Base-by-base conservation (phyloP, 2,888 invertebrate species). In the Lochmaea crataegi region DNA sequence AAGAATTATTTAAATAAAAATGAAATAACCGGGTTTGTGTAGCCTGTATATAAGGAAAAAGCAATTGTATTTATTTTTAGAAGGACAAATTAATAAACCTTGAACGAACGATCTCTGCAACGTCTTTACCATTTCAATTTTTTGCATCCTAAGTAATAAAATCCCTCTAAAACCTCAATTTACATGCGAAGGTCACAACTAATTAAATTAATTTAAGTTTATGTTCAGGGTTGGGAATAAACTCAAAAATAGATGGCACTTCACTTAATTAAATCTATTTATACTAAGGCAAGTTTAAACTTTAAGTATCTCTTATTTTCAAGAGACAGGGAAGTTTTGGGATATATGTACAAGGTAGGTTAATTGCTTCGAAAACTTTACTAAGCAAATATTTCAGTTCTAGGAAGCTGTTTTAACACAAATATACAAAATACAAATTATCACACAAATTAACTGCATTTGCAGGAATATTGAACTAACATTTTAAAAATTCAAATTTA, bases 191-290 rank as follows among this genome's bases (percentile, higher is more conserved):
- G 45, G 45, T 14, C 14, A 45, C 11, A 45, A 14, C 45, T 45
- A 45, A 45, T 45, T 14, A 2, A 45, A 45, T 45, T 45, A 45
- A 45, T 45, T 42, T 14, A 45, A 45, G 45, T 45, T 14, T 45
- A 45, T 45, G 1, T 14, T 45, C 45, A 14, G 14, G 14, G 45
- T 14, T 14, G 14, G 12, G 45, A 11, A 14, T 45, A 45, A 45
- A 45, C 45, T 45, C 45, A 45, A 45, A 45, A 45, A 45, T 45
- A 45, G 45, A 45, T 45, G 45, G 45, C 45, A 45, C 45, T 45
- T 45, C 14, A 11, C 45, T 45, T 45, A 45, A 45, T 45, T 45
- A 11, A 45, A 14, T 45, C 45, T 4, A 45, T 45, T 45, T 45
- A 45, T 45, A 45, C 14, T 11, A 0, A 45, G 2, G 45, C 45